phyloP scores from a whole-genome alignment of 1,140 invertebrate species.

The Anthonomus grandis region DNA sequence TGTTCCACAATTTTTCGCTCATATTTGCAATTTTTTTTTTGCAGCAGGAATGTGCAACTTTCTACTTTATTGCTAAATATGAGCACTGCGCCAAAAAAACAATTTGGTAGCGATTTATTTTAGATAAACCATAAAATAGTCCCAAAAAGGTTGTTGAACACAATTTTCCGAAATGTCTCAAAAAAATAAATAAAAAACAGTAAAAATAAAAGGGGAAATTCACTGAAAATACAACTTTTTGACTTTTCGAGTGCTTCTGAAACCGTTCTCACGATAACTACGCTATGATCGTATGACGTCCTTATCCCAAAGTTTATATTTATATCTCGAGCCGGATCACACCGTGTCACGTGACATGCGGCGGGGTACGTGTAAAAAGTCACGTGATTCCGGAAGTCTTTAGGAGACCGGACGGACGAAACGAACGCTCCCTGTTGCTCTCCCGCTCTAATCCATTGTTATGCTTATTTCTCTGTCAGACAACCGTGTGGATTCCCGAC shows the following conservation, averaged over 20 bases:
- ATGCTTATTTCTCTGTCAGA: constrained; percentile 1
- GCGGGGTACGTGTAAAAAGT: neutral
- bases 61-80: no score
- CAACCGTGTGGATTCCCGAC: neutral
- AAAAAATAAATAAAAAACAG: no score
- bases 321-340: neutral
- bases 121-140: neutral
- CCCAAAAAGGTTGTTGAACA: neutral
- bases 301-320: no score
- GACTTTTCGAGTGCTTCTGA: no score
- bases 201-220: no score
- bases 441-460: neutral
- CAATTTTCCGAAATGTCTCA: neutral
- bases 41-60: neutral
- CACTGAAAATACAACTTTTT: no score
- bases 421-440: no score
- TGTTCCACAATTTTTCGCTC: constrained; percentile 37
- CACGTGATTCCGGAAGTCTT: neutral
- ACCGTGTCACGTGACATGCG: neutral
- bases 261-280: no score
- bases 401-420: no score
- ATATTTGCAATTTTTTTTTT: neutral
- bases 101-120: no score
- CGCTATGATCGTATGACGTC: no score
- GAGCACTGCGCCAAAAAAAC: no score